Evolutionary conservation across 2,113 vertebrate genomes (phyloP).

Genomic region (Callipepla squamata): DNA sequence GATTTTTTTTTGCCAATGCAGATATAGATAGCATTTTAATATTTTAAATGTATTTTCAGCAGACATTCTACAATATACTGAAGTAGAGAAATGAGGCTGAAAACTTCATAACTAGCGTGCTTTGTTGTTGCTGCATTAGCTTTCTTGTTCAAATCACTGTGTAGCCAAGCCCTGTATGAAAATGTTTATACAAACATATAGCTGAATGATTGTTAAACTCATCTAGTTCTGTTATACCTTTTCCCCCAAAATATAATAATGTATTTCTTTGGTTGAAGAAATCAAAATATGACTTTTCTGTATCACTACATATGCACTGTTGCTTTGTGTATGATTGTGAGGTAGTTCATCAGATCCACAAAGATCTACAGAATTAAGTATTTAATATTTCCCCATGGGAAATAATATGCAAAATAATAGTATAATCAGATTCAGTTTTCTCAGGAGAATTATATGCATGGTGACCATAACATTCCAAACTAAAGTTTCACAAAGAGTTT

Average conservation of each 20-base stretch:
- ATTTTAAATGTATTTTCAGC: background rate
- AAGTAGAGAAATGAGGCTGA: background rate
- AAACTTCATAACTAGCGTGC: background rate
- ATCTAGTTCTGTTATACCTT: background rate
- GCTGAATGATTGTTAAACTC: background rate
- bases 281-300: background rate
- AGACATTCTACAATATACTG: background rate
- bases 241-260: background rate
- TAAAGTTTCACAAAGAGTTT: constrained; percentile 54
- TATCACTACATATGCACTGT: background rate
- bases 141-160: background rate
- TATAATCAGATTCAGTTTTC: constrained; percentile 47
- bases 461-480: constrained; percentile 58
- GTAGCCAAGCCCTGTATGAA: background rate
- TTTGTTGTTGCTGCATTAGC: background rate
- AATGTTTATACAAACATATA: background rate
- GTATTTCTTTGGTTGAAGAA: background rate
- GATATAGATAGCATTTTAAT: background rate
- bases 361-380: constrained; percentile 39
- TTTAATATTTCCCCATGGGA: constrained; percentile 63
- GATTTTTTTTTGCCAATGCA: background rate
- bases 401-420: constrained; percentile 65
- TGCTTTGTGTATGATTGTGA: background rate
- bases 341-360: constrained; percentile 43
- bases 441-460: constrained; percentile 63